Evolutionary conservation across 2,113 vertebrate species (phyloP).

Genomic region (Chaenogobius annularis): DNA sequence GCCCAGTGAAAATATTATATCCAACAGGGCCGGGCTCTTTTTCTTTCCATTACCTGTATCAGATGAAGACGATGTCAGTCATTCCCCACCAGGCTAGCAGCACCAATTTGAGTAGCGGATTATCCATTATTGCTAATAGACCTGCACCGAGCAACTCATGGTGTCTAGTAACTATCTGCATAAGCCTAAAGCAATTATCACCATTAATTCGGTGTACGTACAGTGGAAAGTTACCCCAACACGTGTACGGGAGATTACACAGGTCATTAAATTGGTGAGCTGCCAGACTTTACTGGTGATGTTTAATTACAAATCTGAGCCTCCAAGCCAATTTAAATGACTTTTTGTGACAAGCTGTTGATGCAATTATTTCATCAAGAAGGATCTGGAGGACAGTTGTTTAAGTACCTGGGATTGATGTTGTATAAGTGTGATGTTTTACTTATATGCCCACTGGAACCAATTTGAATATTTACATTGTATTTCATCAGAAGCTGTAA

Average conservation of each 20-base stretch:
- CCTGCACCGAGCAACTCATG: constrained; percentile 24
- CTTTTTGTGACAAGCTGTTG: constrained; percentile 58
- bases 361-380: constrained; percentile 48
- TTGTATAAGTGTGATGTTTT: constrained; percentile 5
- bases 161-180: constrained; percentile 36
- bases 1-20: constrained; percentile 46
- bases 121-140: constrained; percentile 30
- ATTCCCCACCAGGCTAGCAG: constrained; percentile 31
- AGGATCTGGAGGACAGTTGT: constrained; percentile 24
- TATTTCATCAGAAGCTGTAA: neutral
- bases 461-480: neutral
- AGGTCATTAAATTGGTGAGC: constrained; percentile 46
- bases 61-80: constrained; percentile 50
- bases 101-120: constrained; percentile 37
- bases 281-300: constrained; percentile 38
- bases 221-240: constrained; percentile 29
- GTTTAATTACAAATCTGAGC: constrained; percentile 62
- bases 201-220: constrained; percentile 63
- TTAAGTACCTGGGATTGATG: constrained; percentile 13
- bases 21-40: constrained; percentile 50
- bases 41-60: constrained; percentile 58
- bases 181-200: constrained; percentile 59
- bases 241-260: constrained; percentile 43
- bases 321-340: constrained; percentile 68
- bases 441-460: constrained; percentile 12